phyloP scores from a whole-genome alignment of 2,888 invertebrate genomes.

The Platycheirus albimanus region DNA sequence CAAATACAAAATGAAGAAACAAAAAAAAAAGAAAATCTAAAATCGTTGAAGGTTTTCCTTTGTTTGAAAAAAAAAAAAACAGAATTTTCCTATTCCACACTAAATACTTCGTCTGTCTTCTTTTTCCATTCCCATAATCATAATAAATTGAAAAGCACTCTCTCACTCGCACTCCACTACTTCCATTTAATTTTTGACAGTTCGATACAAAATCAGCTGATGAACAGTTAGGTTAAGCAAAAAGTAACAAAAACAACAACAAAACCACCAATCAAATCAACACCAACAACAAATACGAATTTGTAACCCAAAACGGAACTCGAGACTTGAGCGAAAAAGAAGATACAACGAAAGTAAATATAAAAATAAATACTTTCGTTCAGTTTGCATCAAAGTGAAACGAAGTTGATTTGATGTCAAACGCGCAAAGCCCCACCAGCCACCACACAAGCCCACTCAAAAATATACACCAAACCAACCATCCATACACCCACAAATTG shows the following conservation, averaged over 20 bases:
- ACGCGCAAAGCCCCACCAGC: too few species aligned
- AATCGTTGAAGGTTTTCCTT: conserved; percentile 69
- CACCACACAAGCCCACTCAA: too few species aligned
- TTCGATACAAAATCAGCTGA: conserved; percentile 77
- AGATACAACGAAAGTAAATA: conserved; percentile 43
- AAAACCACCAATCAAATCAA: conserved; percentile 32
- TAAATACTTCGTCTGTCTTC: background rate
- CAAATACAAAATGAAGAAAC: too few species aligned
- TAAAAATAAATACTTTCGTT: conserved; percentile 55
- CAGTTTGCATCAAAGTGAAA: conserved; percentile 51
- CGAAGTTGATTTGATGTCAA: background rate
- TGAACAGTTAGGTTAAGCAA: conserved; percentile 46
- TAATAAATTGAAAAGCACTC: background rate
- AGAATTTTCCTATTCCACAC: conserved; percentile 10
- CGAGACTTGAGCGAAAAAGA: background rate
- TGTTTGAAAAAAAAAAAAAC: conserved; percentile 58
- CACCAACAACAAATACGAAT: conserved; percentile 66
- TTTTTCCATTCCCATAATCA: background rate
- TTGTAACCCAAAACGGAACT: conserved; percentile 44
- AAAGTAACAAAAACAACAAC: conserved; percentile 55
- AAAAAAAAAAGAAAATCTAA: background rate
- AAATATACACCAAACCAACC: background rate
- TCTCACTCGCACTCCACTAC: background rate
- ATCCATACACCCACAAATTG: conserved; percentile 5
- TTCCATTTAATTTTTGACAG: conserved; percentile 74